These are phyloP conservation scores for Trigoniulus corallinus DNA, from an alignment of 1,140 invertebrate genomes.

Conservation along the genomic window DNA sequence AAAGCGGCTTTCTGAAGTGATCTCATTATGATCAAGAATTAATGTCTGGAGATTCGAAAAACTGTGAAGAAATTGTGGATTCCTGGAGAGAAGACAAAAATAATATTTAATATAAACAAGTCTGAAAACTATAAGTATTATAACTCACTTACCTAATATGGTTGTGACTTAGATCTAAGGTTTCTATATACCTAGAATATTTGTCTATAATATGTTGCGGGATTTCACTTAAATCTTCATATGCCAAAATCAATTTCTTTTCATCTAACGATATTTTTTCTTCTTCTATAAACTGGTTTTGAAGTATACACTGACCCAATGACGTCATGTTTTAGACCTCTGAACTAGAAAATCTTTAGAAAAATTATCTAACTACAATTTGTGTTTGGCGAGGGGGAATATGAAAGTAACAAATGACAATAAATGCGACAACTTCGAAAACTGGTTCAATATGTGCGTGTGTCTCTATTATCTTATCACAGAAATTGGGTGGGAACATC, in stretches of 20 bases:
- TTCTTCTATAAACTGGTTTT: not conserved
- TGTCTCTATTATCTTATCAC: no score
- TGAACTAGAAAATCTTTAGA: no score
- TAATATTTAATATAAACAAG: no score
- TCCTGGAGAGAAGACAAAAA: conserved; percentile 31
- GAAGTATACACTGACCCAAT: no score
- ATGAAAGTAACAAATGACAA: no score
- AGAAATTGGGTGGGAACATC: no score
- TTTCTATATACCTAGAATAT: not conserved
- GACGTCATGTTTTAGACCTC: no score
- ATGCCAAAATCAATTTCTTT: not conserved
- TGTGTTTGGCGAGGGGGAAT: no score
- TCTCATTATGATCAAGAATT: conserved; percentile 53
- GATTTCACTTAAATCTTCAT: not conserved
- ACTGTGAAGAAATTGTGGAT: conserved; percentile 44
- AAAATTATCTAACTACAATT: no score
- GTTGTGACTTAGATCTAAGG: conserved; percentile 49
- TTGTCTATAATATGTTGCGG: not conserved
- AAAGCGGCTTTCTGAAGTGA: conserved; percentile 42
- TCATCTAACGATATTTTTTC: not conserved
- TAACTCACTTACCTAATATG: conserved; percentile 51
- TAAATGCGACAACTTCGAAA: no score
- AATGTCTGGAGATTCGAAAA: conserved; percentile 49
- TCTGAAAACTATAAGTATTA: no score
- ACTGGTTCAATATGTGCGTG: no score